These are phyloP conservation scores for Silurus glanis DNA, from an alignment of 2,113 vertebrate species.

Conservation along the genomic window DNA sequence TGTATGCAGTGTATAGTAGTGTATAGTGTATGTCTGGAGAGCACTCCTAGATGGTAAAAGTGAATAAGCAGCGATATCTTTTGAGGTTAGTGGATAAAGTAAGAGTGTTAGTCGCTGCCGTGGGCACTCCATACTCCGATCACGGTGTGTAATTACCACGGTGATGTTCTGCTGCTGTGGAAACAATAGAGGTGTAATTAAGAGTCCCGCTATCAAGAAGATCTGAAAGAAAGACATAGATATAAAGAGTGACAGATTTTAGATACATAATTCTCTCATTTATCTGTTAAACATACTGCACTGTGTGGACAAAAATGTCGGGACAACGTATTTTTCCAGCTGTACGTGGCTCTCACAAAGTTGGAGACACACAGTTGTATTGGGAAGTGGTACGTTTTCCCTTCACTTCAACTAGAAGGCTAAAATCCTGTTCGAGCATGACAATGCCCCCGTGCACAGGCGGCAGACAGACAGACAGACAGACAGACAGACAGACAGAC, in stretches of 20 bases:
- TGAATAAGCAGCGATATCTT: neutral
- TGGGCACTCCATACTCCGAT: neutral
- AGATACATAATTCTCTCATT: neutral
- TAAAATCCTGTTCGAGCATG: too few species aligned
- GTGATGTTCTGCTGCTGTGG: constrained; percentile 14
- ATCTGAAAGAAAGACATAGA: neutral
- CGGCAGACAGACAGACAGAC: too few species aligned
- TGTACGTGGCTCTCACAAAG: too few species aligned
- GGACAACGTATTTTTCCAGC: too few species aligned
- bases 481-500: too few species aligned
- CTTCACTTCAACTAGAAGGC: too few species aligned
- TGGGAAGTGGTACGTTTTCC: too few species aligned
- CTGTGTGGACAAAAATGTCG: too few species aligned
- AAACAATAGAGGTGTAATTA: constrained; percentile 32
- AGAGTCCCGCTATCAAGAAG: constrained; percentile 9
- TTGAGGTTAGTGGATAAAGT: neutral
- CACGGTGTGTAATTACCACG: constrained; percentile 22
- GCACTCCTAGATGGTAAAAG: neutral
- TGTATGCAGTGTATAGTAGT: too few species aligned
- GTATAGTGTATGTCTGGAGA: too few species aligned
- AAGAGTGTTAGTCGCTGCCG: neutral
- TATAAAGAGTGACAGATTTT: neutral
- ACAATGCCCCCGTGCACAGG: too few species aligned
- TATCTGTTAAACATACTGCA: neutral
- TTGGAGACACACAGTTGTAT: too few species aligned